Conservation (phyloP, 2,797 vertebrate species). For the Cirrhinus mrigala region DNA sequence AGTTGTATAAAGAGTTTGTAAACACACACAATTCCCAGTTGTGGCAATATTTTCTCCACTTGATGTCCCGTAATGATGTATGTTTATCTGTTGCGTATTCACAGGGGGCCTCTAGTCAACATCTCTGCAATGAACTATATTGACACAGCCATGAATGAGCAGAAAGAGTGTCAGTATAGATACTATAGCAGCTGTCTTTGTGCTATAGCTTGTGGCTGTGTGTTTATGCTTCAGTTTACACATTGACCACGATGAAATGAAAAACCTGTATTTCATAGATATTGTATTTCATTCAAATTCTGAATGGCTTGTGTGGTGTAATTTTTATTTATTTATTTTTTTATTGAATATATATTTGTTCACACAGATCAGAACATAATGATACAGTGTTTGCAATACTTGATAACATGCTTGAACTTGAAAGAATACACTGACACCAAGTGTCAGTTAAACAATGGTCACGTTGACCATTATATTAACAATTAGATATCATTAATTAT, state of each 20-base stretch:
- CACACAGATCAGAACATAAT: background rate
- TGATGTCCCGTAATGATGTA: slow-evolving; percentile 33
- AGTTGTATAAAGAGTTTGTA: slow-evolving; percentile 32
- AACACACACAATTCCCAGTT: slow-evolving; percentile 36
- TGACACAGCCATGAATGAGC: slow-evolving; percentile 44
- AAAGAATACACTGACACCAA: background rate
- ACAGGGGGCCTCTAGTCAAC: slow-evolving; percentile 45
- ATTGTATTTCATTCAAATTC: no score
- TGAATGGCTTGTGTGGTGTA: background rate
- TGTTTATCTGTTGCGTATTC: slow-evolving; percentile 42
- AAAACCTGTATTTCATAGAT: background rate
- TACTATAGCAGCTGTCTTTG: slow-evolving; percentile 1
- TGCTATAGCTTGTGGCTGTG: slow-evolving; percentile 6
- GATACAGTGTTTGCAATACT: background rate
- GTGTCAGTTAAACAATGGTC: background rate
- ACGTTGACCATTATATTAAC: no score
- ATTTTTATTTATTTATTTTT: background rate
- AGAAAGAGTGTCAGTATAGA: slow-evolving; percentile 23
- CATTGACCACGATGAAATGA: background rate
- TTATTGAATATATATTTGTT: background rate
- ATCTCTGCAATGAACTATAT: slow-evolving; percentile 39
- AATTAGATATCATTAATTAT: no score
- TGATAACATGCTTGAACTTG: background rate
- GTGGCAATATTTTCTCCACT: slow-evolving; percentile 46
- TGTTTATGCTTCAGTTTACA: background rate